Evolutionary conservation across 1,140 invertebrate species (phyloP).

Genomic region (Cydia pomonella): DNA sequence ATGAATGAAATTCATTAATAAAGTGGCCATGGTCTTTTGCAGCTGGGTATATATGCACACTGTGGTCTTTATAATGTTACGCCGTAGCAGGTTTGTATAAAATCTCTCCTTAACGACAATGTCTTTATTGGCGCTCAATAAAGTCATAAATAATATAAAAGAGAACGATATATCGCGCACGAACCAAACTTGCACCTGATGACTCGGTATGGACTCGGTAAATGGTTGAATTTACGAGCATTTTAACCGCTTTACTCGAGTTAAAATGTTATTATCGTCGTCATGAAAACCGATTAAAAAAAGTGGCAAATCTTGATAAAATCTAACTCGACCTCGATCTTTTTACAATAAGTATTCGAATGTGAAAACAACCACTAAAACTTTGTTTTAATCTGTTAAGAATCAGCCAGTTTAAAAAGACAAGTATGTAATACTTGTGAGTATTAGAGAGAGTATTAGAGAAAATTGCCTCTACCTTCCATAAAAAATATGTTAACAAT

Average conservation of each 20-base stretch:
- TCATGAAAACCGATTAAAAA: neutral
- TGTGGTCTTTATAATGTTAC: too few species aligned
- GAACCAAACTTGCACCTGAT: neutral
- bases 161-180: too few species aligned
- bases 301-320: neutral
- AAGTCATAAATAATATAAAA: too few species aligned
- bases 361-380: neutral
- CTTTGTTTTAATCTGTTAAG: neutral
- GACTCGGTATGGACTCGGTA: constrained; percentile 12
- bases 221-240: constrained; percentile 15
- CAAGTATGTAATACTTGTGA: too few species aligned
- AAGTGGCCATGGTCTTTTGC: too few species aligned
- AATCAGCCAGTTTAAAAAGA: neutral
- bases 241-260: neutral
- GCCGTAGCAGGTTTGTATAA: too few species aligned
- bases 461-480: too few species aligned
- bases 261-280: neutral
- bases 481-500: neutral
- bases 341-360: neutral
- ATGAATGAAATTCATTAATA: too few species aligned
- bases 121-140: too few species aligned
- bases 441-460: too few species aligned
- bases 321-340: neutral
- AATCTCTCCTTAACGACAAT: too few species aligned
- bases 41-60: too few species aligned